A percentile compares a stretch with the other conserved stretches of the same genome.
These are phyloP conservation scores for Ptychochromis oligacanthus DNA, from an alignment of 2,113 vertebrate genomes.

Conservation along the genomic window DNA sequence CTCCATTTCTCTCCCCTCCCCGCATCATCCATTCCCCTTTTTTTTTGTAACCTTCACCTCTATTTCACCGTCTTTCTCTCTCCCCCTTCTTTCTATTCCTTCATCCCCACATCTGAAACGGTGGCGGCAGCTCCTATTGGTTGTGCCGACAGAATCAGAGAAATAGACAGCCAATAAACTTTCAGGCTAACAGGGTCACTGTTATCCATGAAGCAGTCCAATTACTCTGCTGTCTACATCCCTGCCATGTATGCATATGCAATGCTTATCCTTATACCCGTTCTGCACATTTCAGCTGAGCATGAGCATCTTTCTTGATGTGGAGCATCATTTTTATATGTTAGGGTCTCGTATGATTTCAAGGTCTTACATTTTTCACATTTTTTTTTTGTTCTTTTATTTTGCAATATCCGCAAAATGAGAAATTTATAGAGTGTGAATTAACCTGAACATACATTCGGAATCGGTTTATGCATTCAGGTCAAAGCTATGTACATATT, in stretches of 20 bases:
- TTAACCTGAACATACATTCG: not conserved
- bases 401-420: not conserved
- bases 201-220: constrained; percentile 70
- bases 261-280: constrained; percentile 15
- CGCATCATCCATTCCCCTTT: constrained; percentile 33
- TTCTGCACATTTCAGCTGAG: constrained; percentile 7
- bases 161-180: constrained; percentile 68
- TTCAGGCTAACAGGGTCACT: constrained; percentile 71
- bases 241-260: constrained; percentile 52
- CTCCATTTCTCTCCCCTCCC: constrained; percentile 27
- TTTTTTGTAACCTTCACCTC: constrained; percentile 47
- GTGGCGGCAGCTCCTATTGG: constrained; percentile 63
- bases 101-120: constrained; percentile 64
- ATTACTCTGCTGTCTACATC: constrained; percentile 61
- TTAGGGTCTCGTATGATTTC: not conserved
- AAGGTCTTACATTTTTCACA: not conserved
- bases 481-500: constrained; percentile 49
- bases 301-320: constrained; percentile 9
- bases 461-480: constrained; percentile 52
- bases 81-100: constrained; percentile 24
- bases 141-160: constrained; percentile 32
- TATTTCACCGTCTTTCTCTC: constrained; percentile 28
- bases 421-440: not conserved
- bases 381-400: not conserved
- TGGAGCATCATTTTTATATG: not conserved